Evolutionary conservation across 2,888 invertebrate species (phyloP), one percentile per base, ranked within the genome.

Genomic region (Hyppa rectilinea): DNA sequence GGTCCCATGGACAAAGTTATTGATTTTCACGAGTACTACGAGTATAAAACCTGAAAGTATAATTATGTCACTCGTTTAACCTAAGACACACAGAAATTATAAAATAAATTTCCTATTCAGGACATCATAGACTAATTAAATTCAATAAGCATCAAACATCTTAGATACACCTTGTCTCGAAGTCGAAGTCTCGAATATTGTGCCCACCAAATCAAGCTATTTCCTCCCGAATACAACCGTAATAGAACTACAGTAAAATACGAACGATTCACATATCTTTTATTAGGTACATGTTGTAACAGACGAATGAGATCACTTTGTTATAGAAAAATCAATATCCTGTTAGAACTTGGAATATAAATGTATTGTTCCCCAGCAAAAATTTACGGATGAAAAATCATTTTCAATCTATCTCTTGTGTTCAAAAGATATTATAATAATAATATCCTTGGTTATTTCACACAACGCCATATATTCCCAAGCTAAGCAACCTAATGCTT

Each of bases 201-300:
- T n/a, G n/a, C n/a, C n/a, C n/a, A n/a, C n/a, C 20, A 47, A 49
- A 66, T 49, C 14, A 66, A 47, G 23, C 6, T 65, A 47, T 58
- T 58, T 38, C 12, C 20, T 38, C 4, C 7, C 38, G 4, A 58
- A 38, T 66, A 72, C 61, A 50, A 31, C 23, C 17, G 29, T 47
- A 31, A 31, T n/a, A 23, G 4, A n/a, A n/a, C 31, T 40, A 49
- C 4, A 64, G 29, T 36, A 71, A 56, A 71, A 58, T 38, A 38
- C 23, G 38, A 70, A 71, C 31, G 38, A 31, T n/a, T 71, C 2
- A 12, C 14, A 26, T 49, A 59, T 47, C 9, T 47, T 69, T 70
- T 47, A 58, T 47, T 47, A 20, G 34, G 29, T 20, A 29, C 38
- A 34, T 3, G 17, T n/a, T 62, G 23, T 38, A 17, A 36, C 36